Conservation (phyloP, 2,797 vertebrate genomes). For the Octomys mimax region DNA sequence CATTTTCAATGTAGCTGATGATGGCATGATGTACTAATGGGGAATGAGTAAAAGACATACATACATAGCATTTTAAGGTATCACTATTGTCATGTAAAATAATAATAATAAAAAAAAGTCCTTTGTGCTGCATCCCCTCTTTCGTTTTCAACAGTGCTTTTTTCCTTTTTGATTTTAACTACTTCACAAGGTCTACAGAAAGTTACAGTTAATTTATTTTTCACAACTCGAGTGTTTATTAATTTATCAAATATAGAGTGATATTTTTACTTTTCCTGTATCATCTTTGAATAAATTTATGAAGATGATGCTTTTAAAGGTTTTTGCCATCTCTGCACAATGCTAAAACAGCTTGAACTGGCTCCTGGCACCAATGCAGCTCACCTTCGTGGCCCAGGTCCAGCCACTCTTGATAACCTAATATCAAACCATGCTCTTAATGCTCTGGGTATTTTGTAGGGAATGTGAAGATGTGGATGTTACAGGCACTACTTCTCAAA, state of each 20-base stretch:
- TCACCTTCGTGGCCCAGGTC: neutral
- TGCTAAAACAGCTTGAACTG: neutral
- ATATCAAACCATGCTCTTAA: neutral
- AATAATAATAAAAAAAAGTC: neutral
- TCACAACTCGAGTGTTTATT: conserved; percentile 60
- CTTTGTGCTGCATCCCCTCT: neutral
- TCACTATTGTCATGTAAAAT: neutral
- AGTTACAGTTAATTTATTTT: conserved; percentile 60
- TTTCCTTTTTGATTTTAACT: conserved; percentile 43
- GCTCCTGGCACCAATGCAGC: neutral
- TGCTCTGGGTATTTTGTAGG: neutral
- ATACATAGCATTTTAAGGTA: neutral
- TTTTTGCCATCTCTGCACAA: neutral
- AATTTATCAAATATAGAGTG: conserved; percentile 62
- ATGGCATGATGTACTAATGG: conserved; percentile 27
- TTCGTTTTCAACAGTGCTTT: neutral
- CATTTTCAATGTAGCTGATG: neutral
- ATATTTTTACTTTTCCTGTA: neutral
- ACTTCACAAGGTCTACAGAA: conserved; percentile 59
- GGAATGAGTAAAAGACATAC: neutral
- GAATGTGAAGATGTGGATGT: neutral
- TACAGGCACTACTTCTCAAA: conserved; percentile 29
- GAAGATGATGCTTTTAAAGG: neutral
- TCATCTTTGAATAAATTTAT: conserved; percentile 31
- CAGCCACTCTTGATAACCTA: neutral